A percentile compares a stretch with the other conserved stretches of the same genome.
Evolutionary conservation across 2,888 invertebrate genomes (phyloP).

Genomic region (Tetropium fuscum): DNA sequence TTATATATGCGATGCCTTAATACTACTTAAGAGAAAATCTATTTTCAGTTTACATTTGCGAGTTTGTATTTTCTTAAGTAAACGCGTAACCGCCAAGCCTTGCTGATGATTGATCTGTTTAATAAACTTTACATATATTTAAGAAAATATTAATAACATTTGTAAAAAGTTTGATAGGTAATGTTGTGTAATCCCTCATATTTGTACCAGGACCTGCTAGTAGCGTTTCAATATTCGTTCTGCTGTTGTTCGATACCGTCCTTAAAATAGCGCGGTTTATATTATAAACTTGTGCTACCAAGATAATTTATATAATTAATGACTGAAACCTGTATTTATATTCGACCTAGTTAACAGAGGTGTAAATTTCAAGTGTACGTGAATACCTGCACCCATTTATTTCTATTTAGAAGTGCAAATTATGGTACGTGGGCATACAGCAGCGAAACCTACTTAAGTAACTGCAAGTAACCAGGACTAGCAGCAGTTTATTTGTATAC

Average conservation of each 20-base stretch:
- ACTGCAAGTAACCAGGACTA: too few relatives aligned
- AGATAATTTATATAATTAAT: constrained; percentile 32
- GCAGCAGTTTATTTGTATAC: too few relatives aligned
- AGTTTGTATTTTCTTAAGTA: too few relatives aligned
- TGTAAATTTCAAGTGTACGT: not conserved
- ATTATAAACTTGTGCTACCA: constrained; percentile 31
- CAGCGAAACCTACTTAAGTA: too few relatives aligned
- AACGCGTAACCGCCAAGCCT: too few relatives aligned
- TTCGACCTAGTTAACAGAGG: constrained; percentile 27
- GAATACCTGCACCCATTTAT: constrained; percentile 11
- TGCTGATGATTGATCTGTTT: too few relatives aligned
- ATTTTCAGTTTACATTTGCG: too few relatives aligned
- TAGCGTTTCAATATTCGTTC: not conserved
- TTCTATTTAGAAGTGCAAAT: constrained; percentile 2
- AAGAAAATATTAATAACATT: not conserved
- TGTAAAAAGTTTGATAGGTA: not conserved
- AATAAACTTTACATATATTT: too few relatives aligned
- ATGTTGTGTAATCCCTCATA: not conserved
- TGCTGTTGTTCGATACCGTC: not conserved
- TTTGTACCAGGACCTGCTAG: not conserved
- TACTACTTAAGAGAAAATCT: too few relatives aligned
- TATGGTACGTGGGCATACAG: not conserved
- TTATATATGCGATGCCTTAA: too few relatives aligned
- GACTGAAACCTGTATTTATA: constrained; percentile 25
- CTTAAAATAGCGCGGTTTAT: constrained; percentile 15